phyloP scores from a whole-genome alignment of 2,888 invertebrate species.

The Steinernema scapterisci region DNA sequence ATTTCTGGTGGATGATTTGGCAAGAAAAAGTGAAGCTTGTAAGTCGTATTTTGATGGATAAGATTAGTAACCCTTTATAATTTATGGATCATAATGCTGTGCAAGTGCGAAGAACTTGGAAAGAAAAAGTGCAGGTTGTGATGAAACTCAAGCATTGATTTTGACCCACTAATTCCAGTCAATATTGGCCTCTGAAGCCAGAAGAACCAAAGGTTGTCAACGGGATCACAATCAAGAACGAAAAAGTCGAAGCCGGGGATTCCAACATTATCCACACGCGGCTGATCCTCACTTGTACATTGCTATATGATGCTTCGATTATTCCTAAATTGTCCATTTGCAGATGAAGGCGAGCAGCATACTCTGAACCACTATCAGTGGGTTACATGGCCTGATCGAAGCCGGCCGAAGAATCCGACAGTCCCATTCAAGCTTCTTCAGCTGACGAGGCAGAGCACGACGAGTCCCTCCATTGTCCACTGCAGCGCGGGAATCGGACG shows the following conservation, averaged over 20 bases:
- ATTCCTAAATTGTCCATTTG: conserved; percentile 22
- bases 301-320: too few relatives aligned
- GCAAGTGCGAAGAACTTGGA: conserved; percentile 39
- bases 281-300: conserved; percentile 33
- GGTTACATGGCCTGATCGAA: conserved; percentile 42
- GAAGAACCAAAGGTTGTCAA: conserved; percentile 11
- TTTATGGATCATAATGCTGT: conserved; percentile 38
- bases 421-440: conserved; percentile 42
- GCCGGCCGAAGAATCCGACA: conserved; percentile 39
- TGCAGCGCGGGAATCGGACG: conserved; percentile 42
- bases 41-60: conserved; percentile 30
- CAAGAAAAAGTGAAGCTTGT: conserved; percentile 20
- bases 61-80: too few relatives aligned
- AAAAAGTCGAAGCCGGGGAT: not conserved
- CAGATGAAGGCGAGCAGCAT: conserved; percentile 34
- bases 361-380: conserved; percentile 40
- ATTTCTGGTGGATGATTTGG: conserved; percentile 36
- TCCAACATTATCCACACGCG: conserved; percentile 3
- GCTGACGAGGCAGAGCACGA: conserved; percentile 9
- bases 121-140: conserved; percentile 32
- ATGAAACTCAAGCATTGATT: not conserved
- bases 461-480: conserved; percentile 35
- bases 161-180: not conserved
- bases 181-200: conserved; percentile 36
- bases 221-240: conserved; percentile 1